Percentiles rank a stretch among this genome's conserved stretches.
Evolutionary conservation across 2,888 invertebrate genomes (phyloP).

Genomic region (Andrena chrysosceles): DNA sequence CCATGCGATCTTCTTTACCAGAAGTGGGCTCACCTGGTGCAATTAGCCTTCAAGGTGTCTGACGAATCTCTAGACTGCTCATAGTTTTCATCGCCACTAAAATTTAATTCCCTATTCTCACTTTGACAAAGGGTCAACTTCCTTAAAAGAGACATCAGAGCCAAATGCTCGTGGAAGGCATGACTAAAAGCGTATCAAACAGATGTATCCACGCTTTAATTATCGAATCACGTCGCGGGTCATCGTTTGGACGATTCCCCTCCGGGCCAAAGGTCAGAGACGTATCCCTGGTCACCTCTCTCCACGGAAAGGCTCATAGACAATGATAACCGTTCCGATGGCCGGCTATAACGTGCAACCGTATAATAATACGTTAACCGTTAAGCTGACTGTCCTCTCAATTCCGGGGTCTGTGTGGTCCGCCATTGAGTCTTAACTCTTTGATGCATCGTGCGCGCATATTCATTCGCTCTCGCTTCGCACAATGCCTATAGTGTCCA

Average conservation of each 20-base stretch:
- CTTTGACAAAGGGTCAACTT: neutral
- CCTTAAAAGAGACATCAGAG: conserved; percentile 1
- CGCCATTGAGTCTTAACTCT: conserved; percentile 79
- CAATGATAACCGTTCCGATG: conserved; percentile 67
- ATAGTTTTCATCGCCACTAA: too few relatives aligned
- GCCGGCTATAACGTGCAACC: conserved; percentile 65
- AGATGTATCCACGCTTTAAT: conserved; percentile 51
- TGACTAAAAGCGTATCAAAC: conserved; percentile 24
- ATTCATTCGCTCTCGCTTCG: conserved; percentile 74
- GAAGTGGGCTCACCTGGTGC: too few relatives aligned
- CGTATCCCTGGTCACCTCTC: conserved; percentile 22
- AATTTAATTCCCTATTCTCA: too few relatives aligned
- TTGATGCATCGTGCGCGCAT: conserved; percentile 78
- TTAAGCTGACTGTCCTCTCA: conserved; percentile 78
- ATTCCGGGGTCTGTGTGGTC: conserved; percentile 77
- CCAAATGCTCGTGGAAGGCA: neutral
- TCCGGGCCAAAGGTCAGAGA: conserved; percentile 46
- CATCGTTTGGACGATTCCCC: neutral
- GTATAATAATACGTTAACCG: conserved; percentile 76
- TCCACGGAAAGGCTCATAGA: conserved; percentile 54
- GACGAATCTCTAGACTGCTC: too few relatives aligned
- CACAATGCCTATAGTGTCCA: conserved; percentile 78
- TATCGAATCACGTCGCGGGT: conserved; percentile 34
- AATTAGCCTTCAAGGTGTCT: too few relatives aligned
- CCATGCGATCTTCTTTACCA: too few relatives aligned